Evolutionary conservation across 2,888 invertebrate species (phyloP).

Genomic region (Sepiola atlantica): DNA sequence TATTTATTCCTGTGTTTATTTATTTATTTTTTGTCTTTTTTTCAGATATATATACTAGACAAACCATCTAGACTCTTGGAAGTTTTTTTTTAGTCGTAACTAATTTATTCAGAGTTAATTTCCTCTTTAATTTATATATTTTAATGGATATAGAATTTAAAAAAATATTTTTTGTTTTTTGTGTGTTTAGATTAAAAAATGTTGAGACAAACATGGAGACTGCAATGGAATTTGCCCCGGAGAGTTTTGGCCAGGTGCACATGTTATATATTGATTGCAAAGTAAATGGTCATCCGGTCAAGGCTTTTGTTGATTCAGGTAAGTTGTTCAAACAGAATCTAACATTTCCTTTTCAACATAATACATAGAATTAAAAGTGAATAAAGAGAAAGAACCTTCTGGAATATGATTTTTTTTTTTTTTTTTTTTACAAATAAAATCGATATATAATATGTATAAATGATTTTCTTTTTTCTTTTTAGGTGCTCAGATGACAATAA

Average conservation of each 20-base stretch:
- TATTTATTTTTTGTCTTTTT: too few species aligned
- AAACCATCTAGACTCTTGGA: too few species aligned
- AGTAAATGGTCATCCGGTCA: constrained; percentile 96
- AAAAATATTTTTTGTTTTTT: neutral
- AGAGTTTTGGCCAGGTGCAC: constrained; percentile 96
- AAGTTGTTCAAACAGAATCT: constrained; percentile 49
- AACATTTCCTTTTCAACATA: neutral
- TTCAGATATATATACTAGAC: too few species aligned
- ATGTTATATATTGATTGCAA: constrained; percentile 98
- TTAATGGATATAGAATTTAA: too few species aligned
- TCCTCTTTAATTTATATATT: neutral
- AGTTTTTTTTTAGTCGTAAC: neutral
- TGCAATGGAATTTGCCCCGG: constrained; percentile 98
- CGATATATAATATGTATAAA: too few species aligned
- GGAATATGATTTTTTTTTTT: neutral
- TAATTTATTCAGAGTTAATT: neutral
- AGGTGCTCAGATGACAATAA: constrained; percentile 97
- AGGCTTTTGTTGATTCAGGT: constrained; percentile 98
- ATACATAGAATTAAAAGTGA: neutral
- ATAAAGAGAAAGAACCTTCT: neutral
- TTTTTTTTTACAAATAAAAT: neutral
- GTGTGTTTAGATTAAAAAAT: constrained; percentile 79
- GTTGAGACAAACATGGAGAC: constrained; percentile 99
- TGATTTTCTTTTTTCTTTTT: constrained; percentile 49
- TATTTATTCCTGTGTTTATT: too few species aligned